A percentile compares a stretch with the other conserved stretches of the same genome.
Conservation (phyloP, 2,888 invertebrate genomes). For the Aethes cnicana region DNA sequence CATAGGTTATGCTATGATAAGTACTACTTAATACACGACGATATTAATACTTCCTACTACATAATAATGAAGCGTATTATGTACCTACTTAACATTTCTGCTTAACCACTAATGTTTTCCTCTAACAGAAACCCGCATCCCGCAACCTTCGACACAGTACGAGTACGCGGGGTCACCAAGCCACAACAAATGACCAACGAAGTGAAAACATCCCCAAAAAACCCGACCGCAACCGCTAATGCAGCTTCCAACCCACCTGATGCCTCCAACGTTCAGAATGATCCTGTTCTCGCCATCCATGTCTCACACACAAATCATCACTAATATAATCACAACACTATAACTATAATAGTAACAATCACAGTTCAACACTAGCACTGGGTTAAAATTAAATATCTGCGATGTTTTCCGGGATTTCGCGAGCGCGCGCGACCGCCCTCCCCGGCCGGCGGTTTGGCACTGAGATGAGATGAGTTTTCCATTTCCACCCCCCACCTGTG, state of each 20-base stretch:
- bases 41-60: no score
- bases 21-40: no score
- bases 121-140: no score
- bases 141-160: no score
- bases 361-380: slow-evolving; percentile 50
- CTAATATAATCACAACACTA: slow-evolving; percentile 47
- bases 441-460: slow-evolving; percentile 49
- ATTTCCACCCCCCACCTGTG: slow-evolving; percentile 71
- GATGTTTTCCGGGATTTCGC: slow-evolving; percentile 16
- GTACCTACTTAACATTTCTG: no score
- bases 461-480: slow-evolving; percentile 44
- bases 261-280: slow-evolving; percentile 96
- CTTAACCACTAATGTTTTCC: no score
- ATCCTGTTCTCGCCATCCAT: slow-evolving; percentile 97
- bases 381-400: slow-evolving; percentile 28
- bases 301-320: slow-evolving; percentile 46
- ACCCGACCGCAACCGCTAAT: neutral
- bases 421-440: slow-evolving; percentile 44
- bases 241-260: slow-evolving; percentile 81
- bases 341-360: no score
- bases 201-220: no score
- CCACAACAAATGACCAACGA: no score
- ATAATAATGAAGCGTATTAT: no score
- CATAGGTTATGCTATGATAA: no score
- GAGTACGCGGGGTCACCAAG: no score